Evolutionary conservation across 2,888 invertebrate species (phyloP), one percentile per base, ranked within the genome.

Genomic region (Zaprionus obscuricornis): DNA sequence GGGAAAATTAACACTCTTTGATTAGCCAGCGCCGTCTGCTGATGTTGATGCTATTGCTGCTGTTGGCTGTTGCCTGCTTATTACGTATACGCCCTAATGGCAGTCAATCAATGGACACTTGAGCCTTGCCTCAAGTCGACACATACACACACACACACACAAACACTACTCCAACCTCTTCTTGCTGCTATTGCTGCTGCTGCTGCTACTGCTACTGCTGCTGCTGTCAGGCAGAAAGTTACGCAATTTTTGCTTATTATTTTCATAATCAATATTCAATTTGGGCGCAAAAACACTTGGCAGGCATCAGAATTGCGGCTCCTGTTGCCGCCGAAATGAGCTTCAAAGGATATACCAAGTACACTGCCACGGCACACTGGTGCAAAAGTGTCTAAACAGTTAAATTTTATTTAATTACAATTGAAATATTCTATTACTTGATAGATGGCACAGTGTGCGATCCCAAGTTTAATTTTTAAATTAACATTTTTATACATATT

Each of bases 251-350:
- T 84, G 86, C 85, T 86, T 86, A 82, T 86, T 86, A 86, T 85
- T 84, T 86, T 86, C 86, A 86, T 85, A 82, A 82, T 86, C 81
- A 82, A 82, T 86, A 86, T 82, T 82, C 81, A 86, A 86, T 86
- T 82, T 82, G 74, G 82, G 55, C 76, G 58, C n/a, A n/a, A n/a
- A 84, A 84, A 77, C 85, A 84, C 82, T 77, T 84, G 77, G 60
- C 85, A 70, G 70, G 55, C 70, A 68, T 66, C 66, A 58, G 57
- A 20, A 43, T 49, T 24, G 49, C 50, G 36, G 47, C 40, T 57
- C 34, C 24, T 55, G 46, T 45, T 55, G 47, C 40, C 34, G 24
- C 51, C 54, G 49, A 76, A 76, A 59, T 67, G 54, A 67, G 84
- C 77, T 81, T 81, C 77, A 73, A 73, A 68, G 68, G 60, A 68